Base-by-base conservation (phyloP, 2,888 invertebrate species). In the Drosophila maculinotata region DNA sequence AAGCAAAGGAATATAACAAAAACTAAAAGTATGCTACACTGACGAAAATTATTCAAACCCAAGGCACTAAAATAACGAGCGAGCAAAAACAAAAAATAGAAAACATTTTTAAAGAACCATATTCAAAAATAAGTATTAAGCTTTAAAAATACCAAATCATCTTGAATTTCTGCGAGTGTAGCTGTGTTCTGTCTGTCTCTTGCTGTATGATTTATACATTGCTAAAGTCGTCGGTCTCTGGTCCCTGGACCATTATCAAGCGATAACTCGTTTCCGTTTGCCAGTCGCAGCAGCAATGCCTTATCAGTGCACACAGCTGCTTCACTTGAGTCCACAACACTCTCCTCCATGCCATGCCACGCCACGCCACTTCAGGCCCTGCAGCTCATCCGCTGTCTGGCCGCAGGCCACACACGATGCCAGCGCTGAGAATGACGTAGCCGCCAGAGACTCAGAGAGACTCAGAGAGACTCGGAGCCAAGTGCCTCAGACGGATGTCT, bases 241-340 rank as follows among this genome's bases (percentile, higher is more conserved):
- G 47, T 48, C 56, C 33, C 59, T 73, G 76, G 76, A 52, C 76
- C 76, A 60, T 66, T 73, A 73, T 73, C 73, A 76, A 57, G 73
- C 76, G 73, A 73, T 73, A 73, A 73, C 74, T 76, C 74, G 77
- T 74, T 74, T 74, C 74, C 74, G 74, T 58, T 73, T 31, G 60
- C 59, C 44, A 49, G 33, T 30, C 48, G 31, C 44, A 20, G 20
- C 4, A 20, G 2, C 28, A 49, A 44, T 44, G 68, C 8, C 60
- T 60, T 68, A 68, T 68, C 68, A 68, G 52, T 44, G 45, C 14
- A 44, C 36, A 68, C 74, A 57, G 59, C 68, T 68, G 69, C 69
- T 60, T 3, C 35, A 36, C 38, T 31, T 6, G 6, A 20, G 26
- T 30, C 7, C 9, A 8, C 26, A 10, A 23, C 1, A 14, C 33